Percentiles rank a stretch among this genome's conserved stretches.
phyloP scores from a whole-genome alignment of 1,140 invertebrate genomes.

The Cylas formicarius region DNA sequence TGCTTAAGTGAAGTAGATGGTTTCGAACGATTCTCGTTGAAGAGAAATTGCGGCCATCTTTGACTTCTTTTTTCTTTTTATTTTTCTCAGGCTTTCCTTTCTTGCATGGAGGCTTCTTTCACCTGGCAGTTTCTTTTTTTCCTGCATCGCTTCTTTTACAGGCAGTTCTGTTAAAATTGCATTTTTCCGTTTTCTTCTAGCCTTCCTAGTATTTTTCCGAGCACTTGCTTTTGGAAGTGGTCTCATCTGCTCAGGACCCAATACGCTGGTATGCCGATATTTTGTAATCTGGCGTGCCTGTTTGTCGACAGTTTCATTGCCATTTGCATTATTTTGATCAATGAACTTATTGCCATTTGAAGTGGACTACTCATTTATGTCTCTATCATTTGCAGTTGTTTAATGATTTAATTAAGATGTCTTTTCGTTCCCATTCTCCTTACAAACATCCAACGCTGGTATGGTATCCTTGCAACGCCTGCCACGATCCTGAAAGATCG shows the following conservation, averaged over 20 bases:
- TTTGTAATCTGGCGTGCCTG: no score
- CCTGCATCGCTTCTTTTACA: no score
- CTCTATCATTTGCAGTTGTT: not conserved
- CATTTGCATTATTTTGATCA: no score
- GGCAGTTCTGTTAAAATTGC: constrained; percentile 3
- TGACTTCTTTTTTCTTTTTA: constrained; percentile 1
- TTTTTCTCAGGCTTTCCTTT: not conserved
- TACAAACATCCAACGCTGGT: constrained; percentile 29
- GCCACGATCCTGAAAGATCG: constrained; percentile 17
- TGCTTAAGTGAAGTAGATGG: not conserved
- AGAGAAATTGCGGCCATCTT: not conserved
- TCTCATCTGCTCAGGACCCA: not conserved
- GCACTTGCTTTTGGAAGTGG: constrained; percentile 9
- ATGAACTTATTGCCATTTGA: no score
- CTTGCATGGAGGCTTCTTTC: constrained; percentile 5
- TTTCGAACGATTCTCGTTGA: no score
- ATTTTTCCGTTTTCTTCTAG: not conserved
- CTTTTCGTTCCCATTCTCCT: constrained; percentile 27
- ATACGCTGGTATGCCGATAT: no score
- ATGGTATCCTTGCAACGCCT: constrained; percentile 22
- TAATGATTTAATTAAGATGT: not conserved
- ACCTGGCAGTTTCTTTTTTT: no score
- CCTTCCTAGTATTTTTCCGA: constrained; percentile 1
- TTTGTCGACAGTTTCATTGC: not conserved
- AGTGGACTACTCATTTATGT: no score